phyloP scores from a whole-genome alignment of 92 coral and sea anemone genomes.

The Heteractis magnifica region DNA sequence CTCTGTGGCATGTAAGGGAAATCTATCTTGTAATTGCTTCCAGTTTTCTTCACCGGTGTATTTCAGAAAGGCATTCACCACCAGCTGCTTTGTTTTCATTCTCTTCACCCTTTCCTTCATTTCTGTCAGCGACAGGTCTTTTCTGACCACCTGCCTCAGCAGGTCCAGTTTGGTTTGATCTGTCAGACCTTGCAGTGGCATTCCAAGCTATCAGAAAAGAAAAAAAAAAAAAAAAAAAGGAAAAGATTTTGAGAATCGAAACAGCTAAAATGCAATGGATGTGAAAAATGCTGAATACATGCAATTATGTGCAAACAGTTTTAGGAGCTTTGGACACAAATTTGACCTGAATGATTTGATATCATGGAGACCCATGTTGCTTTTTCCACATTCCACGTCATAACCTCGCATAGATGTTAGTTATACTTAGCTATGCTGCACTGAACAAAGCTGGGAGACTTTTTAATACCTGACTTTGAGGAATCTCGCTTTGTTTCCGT shows the following conservation, averaged over 20 bases:
- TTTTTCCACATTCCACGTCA: neutral
- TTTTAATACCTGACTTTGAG: neutral
- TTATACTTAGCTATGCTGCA: no score
- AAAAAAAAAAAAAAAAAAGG: no score
- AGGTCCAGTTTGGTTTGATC: conserved; percentile 22
- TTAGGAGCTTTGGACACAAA: no score
- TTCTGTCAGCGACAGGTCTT: conserved; percentile 26
- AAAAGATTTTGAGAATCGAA: no score
- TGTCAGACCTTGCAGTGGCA: conserved; percentile 41
- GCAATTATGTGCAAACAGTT: no score
- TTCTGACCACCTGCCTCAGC: conserved; percentile 13
- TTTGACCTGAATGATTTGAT: no score
- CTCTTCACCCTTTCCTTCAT: conserved; percentile 24
- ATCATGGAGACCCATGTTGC: neutral
- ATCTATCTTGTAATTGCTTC: conserved; percentile 41
- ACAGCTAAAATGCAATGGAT: no score
- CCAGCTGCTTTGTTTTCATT: conserved; percentile 25
- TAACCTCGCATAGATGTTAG: no score
- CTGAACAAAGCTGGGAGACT: no score
- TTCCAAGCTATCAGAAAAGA: conserved; percentile 14
- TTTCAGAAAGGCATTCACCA: conserved; percentile 21
- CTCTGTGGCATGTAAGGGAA: conserved; percentile 52
- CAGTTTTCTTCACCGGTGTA: conserved; percentile 33
- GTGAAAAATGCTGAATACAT: no score
- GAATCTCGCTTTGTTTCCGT: neutral